Evolutionary conservation across 1,140 invertebrate genomes (phyloP).

Genomic region (Chironomus striatipennis): DNA sequence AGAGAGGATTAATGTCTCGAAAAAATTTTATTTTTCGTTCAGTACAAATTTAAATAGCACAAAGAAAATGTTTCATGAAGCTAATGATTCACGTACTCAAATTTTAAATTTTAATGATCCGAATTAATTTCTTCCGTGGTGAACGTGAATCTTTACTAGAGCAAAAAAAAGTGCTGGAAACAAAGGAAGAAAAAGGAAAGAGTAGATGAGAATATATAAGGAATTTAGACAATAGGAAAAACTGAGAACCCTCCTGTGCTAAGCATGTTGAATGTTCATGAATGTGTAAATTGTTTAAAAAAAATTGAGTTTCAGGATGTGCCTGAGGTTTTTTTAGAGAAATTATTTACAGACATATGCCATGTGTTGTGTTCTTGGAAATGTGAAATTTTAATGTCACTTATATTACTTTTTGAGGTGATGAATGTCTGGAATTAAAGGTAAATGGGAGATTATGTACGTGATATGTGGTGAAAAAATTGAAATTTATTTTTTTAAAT

Average conservation of each 20-base stretch:
- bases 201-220: too few species aligned
- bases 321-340: neutral
- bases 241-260: neutral
- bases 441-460: too few species aligned
- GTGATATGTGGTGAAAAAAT: too few species aligned
- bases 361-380: too few species aligned
- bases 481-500: too few species aligned
- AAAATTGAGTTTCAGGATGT: neutral
- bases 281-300: neutral
- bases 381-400: too few species aligned
- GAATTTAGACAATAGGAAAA: too few species aligned
- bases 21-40: neutral
- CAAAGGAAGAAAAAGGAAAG: too few species aligned
- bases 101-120: constrained; percentile 17
- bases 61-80: neutral
- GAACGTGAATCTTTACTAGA: neutral
- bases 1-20: constrained; percentile 10
- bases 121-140: constrained; percentile 20
- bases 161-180: too few species aligned
- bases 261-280: neutral
- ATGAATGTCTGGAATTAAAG: too few species aligned
- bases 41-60: neutral
- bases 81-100: constrained; percentile 16
- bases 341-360: neutral
- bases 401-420: too few species aligned